Evolutionary conservation across 2,113 vertebrate genomes (phyloP).

Genomic region (Cephalopterus ornatus): DNA sequence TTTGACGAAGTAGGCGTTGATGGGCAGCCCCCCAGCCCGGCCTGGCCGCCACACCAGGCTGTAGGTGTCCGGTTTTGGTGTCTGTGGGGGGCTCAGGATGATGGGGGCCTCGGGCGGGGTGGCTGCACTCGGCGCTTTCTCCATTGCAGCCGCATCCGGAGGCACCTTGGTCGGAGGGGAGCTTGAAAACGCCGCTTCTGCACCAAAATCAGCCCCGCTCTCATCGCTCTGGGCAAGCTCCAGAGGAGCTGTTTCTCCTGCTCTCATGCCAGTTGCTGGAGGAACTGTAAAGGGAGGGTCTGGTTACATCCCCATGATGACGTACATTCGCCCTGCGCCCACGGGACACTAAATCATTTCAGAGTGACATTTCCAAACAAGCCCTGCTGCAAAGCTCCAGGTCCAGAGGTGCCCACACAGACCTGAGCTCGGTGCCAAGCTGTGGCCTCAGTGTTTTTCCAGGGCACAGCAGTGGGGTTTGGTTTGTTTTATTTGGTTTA

Average conservation of each 20-base stretch:
- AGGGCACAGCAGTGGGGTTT: background rate
- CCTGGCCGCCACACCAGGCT: constrained; percentile 90
- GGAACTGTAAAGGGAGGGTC: constrained; percentile 65
- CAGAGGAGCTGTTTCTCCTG: background rate
- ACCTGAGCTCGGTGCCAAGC: background rate
- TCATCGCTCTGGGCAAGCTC: constrained; percentile 74
- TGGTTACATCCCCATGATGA: background rate
- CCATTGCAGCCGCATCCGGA: background rate
- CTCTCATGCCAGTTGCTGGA: constrained; percentile 32
- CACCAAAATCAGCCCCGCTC: background rate
- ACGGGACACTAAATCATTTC: background rate
- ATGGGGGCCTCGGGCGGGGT: constrained; percentile 90
- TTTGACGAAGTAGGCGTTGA: constrained; percentile 94
- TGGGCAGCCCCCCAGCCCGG: constrained; percentile 83
- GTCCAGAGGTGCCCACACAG: background rate
- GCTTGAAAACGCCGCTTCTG: background rate
- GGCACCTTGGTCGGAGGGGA: background rate
- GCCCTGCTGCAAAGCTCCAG: background rate
- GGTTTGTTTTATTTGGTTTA: background rate
- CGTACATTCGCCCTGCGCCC: rapidly evolving
- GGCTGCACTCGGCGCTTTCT: constrained; percentile 21
- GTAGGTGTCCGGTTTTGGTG: constrained; percentile 85
- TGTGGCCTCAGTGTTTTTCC: background rate
- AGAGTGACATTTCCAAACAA: background rate
- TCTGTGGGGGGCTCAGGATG: constrained; percentile 93